Evolutionary conservation across 2,797 vertebrate species (phyloP), one percentile per base, ranked within the genome.

Genomic region (Nyctibius grandis): DNA sequence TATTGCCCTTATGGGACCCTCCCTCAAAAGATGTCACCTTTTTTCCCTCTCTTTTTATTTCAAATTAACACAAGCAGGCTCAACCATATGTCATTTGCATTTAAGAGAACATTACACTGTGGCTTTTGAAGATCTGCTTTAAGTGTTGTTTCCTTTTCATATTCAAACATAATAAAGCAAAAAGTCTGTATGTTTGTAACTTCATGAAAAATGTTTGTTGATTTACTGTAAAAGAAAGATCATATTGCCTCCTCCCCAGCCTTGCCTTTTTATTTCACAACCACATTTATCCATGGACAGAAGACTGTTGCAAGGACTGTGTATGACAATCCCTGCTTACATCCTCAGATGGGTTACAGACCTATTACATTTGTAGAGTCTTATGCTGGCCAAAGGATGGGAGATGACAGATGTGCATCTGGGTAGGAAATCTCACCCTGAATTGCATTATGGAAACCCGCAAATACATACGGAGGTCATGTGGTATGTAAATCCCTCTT

Each of bases 21-120:
- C 61, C 87, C 92, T 89, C 81, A 85, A 89, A 95, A 94, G 93
- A 70, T 91, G 36, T n/a, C 89, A 81, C 57, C 19, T 42, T 42
- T 80, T 60, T 18, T 2, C 8, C 11, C 21, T 38, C 76, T 44
- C 48, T 69, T 92, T 95, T 83, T 36, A 84, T 91, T 73, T 85
- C 33, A 65, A 73, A 84, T 88, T 88, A 93, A 82, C 50, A 84
- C 82, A 76, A 89, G 50, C 53, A 88, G 50, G 40, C 76, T 91
- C 57, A 91, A 31, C 53, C 78, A n/a, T 67, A 79, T 76, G 88
- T 50, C 23, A 2, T 89, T 73, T 93, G 63, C 54, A 59, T 85
- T 88, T 84, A 73, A 85, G 83, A 56, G 80, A 88, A 82, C 50
- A 82, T 64, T 75, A 91, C 59, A 48, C 21, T 1, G 0, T 17